phyloP scores from a whole-genome alignment of 2,888 invertebrate species.

The Nasonovia ribisnigri region DNA sequence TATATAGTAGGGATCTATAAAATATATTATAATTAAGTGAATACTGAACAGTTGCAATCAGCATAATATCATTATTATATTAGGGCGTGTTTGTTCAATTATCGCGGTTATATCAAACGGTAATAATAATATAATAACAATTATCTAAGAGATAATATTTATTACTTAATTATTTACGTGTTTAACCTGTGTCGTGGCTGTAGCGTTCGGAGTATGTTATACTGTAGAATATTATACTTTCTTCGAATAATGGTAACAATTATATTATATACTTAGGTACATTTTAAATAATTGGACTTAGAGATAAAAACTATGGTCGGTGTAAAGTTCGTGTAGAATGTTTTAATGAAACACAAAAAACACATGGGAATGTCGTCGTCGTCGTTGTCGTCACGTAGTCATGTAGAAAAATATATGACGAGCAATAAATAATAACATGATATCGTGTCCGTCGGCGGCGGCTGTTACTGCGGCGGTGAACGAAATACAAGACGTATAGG shows the following conservation, averaged over 20 bases:
- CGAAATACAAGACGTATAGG: background rate
- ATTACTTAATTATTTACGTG: background rate
- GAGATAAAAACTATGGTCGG: background rate
- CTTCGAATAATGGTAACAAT: background rate
- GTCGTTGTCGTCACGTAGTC: slow-evolving; percentile 25
- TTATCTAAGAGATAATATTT: background rate
- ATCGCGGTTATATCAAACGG: background rate
- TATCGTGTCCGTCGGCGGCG: background rate
- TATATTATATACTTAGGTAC: background rate
- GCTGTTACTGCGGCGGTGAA: background rate
- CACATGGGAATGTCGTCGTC: background rate
- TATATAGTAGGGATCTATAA: background rate
- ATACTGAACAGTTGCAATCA: background rate
- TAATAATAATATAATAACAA: background rate
- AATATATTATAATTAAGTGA: background rate
- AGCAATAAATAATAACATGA: slow-evolving; percentile 15
- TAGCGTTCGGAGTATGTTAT: background rate
- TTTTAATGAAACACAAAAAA: background rate
- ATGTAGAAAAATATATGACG: background rate
- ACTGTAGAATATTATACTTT: background rate
- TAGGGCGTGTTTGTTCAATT: background rate
- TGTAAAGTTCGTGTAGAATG: background rate
- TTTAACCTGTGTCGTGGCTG: background rate
- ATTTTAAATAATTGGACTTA: background rate
- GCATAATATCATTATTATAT: background rate